Percentiles rank a stretch among this genome's conserved stretches.
Conservation (phyloP, 2,797 vertebrate genomes). For the Enteromius unitaeniatus region DNA sequence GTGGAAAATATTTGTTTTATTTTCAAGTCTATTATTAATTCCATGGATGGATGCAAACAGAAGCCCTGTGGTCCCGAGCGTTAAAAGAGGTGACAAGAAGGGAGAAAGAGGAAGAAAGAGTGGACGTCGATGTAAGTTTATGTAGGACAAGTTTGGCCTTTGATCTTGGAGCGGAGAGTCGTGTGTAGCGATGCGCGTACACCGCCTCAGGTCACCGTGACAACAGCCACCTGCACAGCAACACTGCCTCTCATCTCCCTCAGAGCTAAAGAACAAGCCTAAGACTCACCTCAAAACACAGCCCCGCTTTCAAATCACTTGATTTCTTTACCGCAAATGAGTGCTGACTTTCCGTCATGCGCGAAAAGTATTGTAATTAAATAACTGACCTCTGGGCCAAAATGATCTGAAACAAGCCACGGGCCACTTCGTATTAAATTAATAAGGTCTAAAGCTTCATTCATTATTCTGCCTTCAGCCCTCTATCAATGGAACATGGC, state of each 20-base stretch:
- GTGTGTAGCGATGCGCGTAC: constrained; percentile 42
- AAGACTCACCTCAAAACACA: background rate
- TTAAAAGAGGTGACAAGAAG: constrained; percentile 1
- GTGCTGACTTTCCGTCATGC: constrained; percentile 27
- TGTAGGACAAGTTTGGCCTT: constrained; percentile 39
- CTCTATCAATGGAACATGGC: constrained; percentile 51
- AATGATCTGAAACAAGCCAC: constrained; percentile 50
- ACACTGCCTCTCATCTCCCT: constrained; percentile 24
- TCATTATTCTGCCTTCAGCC: constrained; percentile 54
- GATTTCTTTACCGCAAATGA: constrained; percentile 7
- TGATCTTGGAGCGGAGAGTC: constrained; percentile 43
- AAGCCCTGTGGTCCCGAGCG: background rate
- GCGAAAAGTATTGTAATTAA: constrained; percentile 53
- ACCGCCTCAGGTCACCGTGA: constrained; percentile 46
- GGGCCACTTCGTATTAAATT: constrained; percentile 50
- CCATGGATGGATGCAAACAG: background rate
- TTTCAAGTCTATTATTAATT: background rate
- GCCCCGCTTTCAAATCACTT: background rate
- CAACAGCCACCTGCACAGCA: constrained; percentile 49
- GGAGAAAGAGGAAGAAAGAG: constrained; percentile 15
- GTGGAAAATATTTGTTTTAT: background rate
- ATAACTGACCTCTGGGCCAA: constrained; percentile 55
- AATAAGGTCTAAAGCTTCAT: constrained; percentile 49
- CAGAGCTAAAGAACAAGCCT: background rate
- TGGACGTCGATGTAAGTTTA: constrained; percentile 33